Evolutionary conservation across 2,888 invertebrate species (phyloP), one percentile per base, ranked within the genome.

Genomic region (Drosophila koepferae): DNA sequence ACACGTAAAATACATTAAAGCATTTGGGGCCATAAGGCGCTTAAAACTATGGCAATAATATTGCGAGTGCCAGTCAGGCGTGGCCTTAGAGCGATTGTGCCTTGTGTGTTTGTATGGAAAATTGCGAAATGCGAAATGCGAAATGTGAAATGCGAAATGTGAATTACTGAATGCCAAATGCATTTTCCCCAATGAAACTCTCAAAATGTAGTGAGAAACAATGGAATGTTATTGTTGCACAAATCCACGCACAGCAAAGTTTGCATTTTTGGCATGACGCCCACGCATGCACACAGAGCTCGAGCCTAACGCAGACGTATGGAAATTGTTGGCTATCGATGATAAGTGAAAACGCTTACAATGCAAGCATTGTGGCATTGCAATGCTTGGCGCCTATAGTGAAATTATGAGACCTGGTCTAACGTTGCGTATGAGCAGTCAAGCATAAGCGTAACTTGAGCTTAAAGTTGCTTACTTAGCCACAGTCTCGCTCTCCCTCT

Each of bases 331-430:
- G 71, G 62, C 49, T 51, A 73, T 72, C 63, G 69, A 74, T 80
- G 80, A 70, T 74, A 80, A 82, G 69, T 82, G 70, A 74, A 74
- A 72, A 53, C 48, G 79, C 78, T 72, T 70, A 60, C 68, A 62
- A 64, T 69, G 74, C 71, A 66, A 59, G 54, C 51, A 64, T 41
- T 63, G 71, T 23, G 63, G 62, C 62, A 74, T 64, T 75, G 58
- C 59, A 64, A 70, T 59, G 70, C 59, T 59, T 73, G 63, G 31
- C 54, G 31, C 62, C 63, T 58, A 53, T 61, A 48, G 51, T 62
- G 56, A 77, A 80, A 77, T 64, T 80, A 77, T 80, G 66, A 63
- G n/a, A 40, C 59, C 48, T 62, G 67, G 34, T 60, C 23, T 14
- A 41, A 72, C 71, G 82, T 80, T 79, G 71, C 84, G 68, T 72